Conservation (phyloP, 1,140 invertebrate species). For the Drosophila bocqueti region DNA sequence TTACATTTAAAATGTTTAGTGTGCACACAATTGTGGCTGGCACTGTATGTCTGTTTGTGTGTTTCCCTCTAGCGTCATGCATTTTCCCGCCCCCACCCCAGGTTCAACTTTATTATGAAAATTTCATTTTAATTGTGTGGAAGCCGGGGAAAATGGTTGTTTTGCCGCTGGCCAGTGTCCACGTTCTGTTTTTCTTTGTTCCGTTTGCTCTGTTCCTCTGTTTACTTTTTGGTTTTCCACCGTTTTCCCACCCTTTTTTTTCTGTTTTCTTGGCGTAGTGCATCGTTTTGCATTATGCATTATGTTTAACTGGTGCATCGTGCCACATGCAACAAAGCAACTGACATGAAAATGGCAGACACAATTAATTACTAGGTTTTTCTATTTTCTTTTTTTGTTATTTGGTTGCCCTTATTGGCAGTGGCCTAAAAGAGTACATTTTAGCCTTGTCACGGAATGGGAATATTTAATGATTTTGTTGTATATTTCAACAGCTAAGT, state of each 20-base stretch:
- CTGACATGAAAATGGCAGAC: conserved; percentile 53
- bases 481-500: neutral
- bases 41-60: conserved; percentile 10
- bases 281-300: conserved; percentile 57
- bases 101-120: conserved; percentile 75
- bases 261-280: conserved; percentile 34
- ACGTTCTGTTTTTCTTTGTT: conserved; percentile 27
- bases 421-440: conserved; percentile 19
- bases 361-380: conserved; percentile 45
- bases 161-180: conserved; percentile 25
- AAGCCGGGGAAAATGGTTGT: conserved; percentile 31
- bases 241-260: neutral
- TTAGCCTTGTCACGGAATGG: conserved; percentile 25
- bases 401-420: conserved; percentile 8
- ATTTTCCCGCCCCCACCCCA: neutral
- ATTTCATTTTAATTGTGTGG: conserved; percentile 77
- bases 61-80: conserved; percentile 2
- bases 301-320: conserved; percentile 46
- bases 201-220: conserved; percentile 10
- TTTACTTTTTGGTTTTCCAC: conserved; percentile 22
- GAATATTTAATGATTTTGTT: conserved; percentile 13
- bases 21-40: conserved; percentile 42
- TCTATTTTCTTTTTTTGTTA: neutral
- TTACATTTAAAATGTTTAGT: conserved; percentile 74
- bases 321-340: conserved; percentile 45